Conservation (phyloP, 2,113 vertebrate species). For the Charadrius vociferus region DNA sequence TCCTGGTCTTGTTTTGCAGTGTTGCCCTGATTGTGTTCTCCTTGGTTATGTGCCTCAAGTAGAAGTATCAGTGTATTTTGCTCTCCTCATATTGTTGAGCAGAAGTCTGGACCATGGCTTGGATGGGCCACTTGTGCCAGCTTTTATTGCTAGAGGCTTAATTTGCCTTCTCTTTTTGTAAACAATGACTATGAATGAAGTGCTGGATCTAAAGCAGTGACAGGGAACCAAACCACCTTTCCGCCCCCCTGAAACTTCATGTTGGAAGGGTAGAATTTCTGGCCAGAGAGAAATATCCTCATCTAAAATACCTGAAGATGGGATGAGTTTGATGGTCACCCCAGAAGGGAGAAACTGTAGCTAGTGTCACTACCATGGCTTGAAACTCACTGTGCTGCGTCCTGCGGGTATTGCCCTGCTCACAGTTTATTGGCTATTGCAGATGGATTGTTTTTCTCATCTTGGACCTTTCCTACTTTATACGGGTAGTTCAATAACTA, state of each 20-base stretch:
- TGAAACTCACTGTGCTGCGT: background rate
- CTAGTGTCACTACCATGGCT: background rate
- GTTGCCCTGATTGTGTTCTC: background rate
- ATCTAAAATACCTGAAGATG: background rate
- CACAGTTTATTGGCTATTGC: background rate
- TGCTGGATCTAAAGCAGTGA: background rate
- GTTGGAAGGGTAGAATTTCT: background rate
- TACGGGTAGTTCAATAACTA: background rate
- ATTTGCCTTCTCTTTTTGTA: background rate
- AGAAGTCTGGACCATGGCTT: background rate
- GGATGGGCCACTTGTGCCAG: background rate
- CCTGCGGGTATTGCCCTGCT: background rate
- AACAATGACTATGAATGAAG: background rate
- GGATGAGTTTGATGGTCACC: background rate
- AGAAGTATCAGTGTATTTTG: background rate
- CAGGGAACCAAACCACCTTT: background rate
- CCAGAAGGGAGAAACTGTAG: background rate
- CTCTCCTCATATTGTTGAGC: background rate
- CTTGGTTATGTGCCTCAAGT: background rate
- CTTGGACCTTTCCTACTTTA: background rate
- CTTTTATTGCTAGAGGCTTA: background rate
- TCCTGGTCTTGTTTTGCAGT: background rate
- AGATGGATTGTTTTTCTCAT: background rate
- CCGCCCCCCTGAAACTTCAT: background rate
- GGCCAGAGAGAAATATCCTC: background rate